Evolutionary conservation across 2,888 invertebrate species (phyloP), one percentile per base, ranked within the genome.

Genomic region (Nomada ruficornis): DNA sequence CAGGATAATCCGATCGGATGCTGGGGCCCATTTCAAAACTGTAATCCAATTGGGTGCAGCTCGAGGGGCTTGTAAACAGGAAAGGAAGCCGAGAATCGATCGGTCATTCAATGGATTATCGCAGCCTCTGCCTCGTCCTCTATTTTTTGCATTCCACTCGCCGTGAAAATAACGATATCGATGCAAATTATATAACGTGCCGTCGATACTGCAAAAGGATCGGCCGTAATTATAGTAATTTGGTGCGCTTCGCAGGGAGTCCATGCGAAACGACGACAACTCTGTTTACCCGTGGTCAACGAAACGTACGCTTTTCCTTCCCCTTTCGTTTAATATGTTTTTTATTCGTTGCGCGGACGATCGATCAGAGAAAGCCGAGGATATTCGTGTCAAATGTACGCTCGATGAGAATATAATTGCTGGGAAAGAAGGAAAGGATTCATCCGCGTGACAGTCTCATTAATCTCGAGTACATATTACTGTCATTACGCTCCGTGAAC

Each of bases 1-100:
- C 64, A 67, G 77, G 67, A 72, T 86, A 72, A 86, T 84, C 71
- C 23, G 50, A 44, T 74, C 26, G 57, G 72, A 73, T 50, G 77
- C 20, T 26, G 52, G 64, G 36, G 9, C 54, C 63, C 69, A 54
- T 67, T 69, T 70, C 70, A 60, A 54, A 47, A 52, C 20, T 59
- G 23, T 47, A 42, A 79, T 60, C 26, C 65, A 29, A 70, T 74
- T 55, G 50, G 65, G 20, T 36, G 50, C 10, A 44, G 26, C 15
- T n/a, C n/a, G 44, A 7, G 54, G 29, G 15, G 54, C 44, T 63
- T 20, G 65, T 67, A 77, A 77, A 63, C 77, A 52, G 73, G 50
- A 26, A 47, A 64, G 13, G 65, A 68, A 68, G 55, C 47, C n/a
- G 29, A 59, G 52, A 18, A 23, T 57, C 63, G 54, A 63, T n/a